phyloP scores from a whole-genome alignment of 53 echinoderm and acorn worm species.

The Mesocentrotus franciscanus region DNA sequence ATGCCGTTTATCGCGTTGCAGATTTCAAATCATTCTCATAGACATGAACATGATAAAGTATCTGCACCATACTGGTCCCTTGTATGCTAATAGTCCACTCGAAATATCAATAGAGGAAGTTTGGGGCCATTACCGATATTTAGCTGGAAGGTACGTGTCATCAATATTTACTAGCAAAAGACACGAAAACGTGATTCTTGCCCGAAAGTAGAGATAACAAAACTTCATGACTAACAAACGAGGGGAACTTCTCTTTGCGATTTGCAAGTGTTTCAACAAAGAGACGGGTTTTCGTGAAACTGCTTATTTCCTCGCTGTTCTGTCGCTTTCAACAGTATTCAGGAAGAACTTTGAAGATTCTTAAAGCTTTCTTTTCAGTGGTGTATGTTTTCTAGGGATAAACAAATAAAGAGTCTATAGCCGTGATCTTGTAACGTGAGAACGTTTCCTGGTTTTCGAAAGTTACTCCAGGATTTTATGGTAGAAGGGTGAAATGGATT shows the following conservation, averaged over 20 bases:
- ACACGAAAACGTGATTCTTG: constrained; percentile 8
- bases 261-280: constrained; percentile 4
- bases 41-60: background rate
- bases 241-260: background rate
- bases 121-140: constrained; percentile 30
- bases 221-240: background rate
- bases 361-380: background rate
- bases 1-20: background rate
- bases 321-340: background rate
- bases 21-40: background rate
- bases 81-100: background rate
- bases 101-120: constrained; percentile 29
- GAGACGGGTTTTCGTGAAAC: background rate
- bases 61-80: background rate
- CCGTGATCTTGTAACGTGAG: constrained; percentile 33
- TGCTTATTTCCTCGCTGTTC: background rate
- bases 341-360: background rate
- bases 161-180: constrained; percentile 36
- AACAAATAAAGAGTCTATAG: background rate
- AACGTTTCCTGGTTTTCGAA: background rate
- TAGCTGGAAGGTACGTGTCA: background rate
- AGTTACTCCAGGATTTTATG: background rate
- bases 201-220: constrained; percentile 12
- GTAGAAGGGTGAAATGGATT: background rate
- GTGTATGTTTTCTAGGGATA: constrained; percentile 33